phyloP scores from a whole-genome alignment of 2,888 invertebrate genomes.

The Tillus elongatus region DNA sequence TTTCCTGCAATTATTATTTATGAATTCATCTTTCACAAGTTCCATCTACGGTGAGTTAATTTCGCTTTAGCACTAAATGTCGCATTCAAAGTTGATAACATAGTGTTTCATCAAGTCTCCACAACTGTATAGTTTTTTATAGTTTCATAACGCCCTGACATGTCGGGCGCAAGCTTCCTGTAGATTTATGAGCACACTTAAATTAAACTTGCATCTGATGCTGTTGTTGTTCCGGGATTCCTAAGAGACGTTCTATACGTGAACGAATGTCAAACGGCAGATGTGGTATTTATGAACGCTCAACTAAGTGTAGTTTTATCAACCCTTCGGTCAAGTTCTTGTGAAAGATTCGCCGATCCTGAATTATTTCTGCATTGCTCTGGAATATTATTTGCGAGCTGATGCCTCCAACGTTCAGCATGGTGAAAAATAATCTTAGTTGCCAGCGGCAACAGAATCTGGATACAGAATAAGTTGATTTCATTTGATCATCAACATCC shows the following conservation, averaged over 20 bases:
- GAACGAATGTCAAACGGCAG: background rate
- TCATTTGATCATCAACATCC: constrained; percentile 12
- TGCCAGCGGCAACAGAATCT: background rate
- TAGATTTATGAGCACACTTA: no score
- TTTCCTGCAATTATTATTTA: no score
- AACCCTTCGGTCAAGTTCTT: background rate
- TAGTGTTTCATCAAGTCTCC: no score
- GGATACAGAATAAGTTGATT: background rate
- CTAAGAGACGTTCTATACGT: background rate
- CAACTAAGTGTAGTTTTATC: constrained; percentile 3
- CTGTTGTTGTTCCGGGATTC: background rate
- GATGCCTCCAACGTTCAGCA: background rate
- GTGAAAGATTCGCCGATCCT: background rate
- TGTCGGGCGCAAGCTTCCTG: no score
- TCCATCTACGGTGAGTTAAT: no score
- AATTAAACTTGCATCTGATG: no score
- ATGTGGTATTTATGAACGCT: background rate
- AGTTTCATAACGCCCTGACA: no score
- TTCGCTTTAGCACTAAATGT: no score
- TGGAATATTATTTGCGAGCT: background rate
- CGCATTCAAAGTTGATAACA: no score
- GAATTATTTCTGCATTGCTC: background rate
- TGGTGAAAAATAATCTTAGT: background rate
- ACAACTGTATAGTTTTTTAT: no score
- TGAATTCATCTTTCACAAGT: no score